Base-by-base conservation (phyloP, 1,140 invertebrate genomes). In the Anthonomus grandis region DNA sequence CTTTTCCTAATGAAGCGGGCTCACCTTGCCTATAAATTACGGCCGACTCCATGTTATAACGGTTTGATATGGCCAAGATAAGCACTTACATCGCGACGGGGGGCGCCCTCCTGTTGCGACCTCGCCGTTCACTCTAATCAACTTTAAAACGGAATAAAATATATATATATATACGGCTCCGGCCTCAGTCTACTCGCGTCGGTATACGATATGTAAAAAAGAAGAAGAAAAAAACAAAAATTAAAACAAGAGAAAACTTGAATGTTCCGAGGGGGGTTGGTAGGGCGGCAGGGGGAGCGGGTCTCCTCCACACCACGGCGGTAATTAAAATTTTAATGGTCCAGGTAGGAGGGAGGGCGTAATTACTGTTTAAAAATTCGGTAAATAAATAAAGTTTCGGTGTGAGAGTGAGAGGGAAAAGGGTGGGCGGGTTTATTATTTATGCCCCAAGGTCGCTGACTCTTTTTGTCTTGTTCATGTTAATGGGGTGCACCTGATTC, bases 1-100 rank as follows among this genome's bases (percentile, higher is more conserved):
- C 60, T 49, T 49, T 60, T 69, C 69, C 69, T 72, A 72, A 72
- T 72, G 70, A 72, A 72, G 66, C 70, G 69, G 67, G 62, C 69
- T 69, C 69, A 70, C 66, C 67, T 72, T 66, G 66, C 65, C 69
- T 70, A 72, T 72, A 72, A 72, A 72, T 72, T 70, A 72, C 69
- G 64, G 60, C 57, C 63, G 67, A 68, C 67, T 70, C 64, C 69
- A 71, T 71, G 69, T 67, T 68, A 69, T 67, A 70, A 69, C 69
- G 67, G 66, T 70, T 65, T 65, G 70, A 72, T 72, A 70, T 67
- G 70, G 69, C 66, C 69, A 66, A 70, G 70, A 72, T 72, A 72
- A 72, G 68, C 70, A 67, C 64, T 69, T 62, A 65, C 61, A 63
- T 63, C 64, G 52, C 70, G 49, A 66, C 67, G 67, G 70, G 70